Conservation (phyloP, 53 echinoderm and acorn worm species). For the Actinopyga echinites region DNA sequence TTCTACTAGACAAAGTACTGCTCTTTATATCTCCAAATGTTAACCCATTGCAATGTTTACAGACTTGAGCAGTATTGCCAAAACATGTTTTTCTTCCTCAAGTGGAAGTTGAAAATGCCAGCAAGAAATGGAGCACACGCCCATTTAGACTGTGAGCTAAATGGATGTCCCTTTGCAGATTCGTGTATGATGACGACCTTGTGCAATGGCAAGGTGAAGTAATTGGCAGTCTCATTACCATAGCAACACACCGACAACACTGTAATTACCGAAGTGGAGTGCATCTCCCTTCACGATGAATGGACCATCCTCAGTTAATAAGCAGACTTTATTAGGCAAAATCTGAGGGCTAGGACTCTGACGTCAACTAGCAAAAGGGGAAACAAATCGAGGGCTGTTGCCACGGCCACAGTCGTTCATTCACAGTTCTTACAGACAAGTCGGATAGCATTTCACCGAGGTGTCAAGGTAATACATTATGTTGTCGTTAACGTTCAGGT, state of each 20-base stretch:
- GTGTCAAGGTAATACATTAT: constrained; percentile 32
- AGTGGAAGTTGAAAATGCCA: too few species aligned
- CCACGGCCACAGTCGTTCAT: constrained; percentile 5
- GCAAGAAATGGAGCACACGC: too few species aligned
- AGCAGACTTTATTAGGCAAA: neutral
- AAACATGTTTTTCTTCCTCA: too few species aligned
- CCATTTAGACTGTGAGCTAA: too few species aligned
- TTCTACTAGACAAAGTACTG: too few species aligned
- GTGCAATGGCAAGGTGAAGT: neutral
- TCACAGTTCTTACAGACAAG: neutral
- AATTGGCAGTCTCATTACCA: constrained; percentile 17
- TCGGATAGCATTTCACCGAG: constrained; percentile 1
- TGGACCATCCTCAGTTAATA: constrained; percentile 15
- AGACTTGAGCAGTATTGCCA: too few species aligned
- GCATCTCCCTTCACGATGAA: neutral
- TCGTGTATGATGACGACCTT: too few species aligned
- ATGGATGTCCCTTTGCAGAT: too few species aligned
- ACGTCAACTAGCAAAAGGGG: neutral
- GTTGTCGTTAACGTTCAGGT: constrained; percentile 22
- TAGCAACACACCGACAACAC: constrained; percentile 4
- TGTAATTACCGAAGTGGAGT: neutral
- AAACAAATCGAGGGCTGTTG: constrained; percentile 15
- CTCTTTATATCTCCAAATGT: too few species aligned
- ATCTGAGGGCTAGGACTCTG: neutral
- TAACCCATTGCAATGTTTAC: too few species aligned